phyloP scores from a whole-genome alignment of 1,140 invertebrate species.

The Zophobas morio region DNA sequence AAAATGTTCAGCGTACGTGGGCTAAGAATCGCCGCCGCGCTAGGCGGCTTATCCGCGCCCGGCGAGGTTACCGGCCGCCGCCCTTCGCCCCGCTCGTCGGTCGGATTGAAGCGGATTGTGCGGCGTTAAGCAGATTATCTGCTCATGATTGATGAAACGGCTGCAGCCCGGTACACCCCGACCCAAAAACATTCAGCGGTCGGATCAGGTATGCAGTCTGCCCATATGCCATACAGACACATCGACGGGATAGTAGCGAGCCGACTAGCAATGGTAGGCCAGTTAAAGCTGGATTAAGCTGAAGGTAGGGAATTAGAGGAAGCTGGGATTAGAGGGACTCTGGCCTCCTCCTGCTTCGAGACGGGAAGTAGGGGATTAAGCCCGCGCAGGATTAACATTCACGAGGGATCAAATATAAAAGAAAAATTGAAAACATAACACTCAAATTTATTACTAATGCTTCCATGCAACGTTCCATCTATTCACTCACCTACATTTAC shows the following conservation, averaged over 20 bases:
- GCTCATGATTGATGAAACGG: constrained; percentile 75
- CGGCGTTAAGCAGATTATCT: constrained; percentile 76
- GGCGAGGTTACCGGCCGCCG: constrained; percentile 45
- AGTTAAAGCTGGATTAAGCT: constrained; percentile 71
- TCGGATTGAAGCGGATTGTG: constrained; percentile 68
- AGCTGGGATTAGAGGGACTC: constrained; percentile 69
- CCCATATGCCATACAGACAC: constrained; percentile 57
- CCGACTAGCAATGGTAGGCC: constrained; percentile 63
- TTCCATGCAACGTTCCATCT: neutral
- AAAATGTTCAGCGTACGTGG: neutral
- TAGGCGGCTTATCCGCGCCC: constrained; percentile 41
- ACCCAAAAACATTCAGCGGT: constrained; percentile 59
- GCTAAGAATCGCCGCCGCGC: neutral
- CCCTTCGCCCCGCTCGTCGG: constrained; percentile 39
- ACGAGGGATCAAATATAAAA: constrained; percentile 63
- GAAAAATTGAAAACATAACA: constrained; percentile 62
- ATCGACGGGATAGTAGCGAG: constrained; percentile 54
- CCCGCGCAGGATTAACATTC: constrained; percentile 64
- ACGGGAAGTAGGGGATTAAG: constrained; percentile 65
- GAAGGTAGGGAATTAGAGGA: constrained; percentile 71
- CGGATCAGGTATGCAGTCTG: constrained; percentile 57
- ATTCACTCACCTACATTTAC: neutral
- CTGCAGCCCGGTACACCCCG: constrained; percentile 59
- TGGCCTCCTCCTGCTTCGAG: constrained; percentile 62
- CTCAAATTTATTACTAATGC: constrained; percentile 38